Evolutionary conservation across 2,888 invertebrate species (phyloP).

Genomic region (Xanthorhoe spadicearia): DNA sequence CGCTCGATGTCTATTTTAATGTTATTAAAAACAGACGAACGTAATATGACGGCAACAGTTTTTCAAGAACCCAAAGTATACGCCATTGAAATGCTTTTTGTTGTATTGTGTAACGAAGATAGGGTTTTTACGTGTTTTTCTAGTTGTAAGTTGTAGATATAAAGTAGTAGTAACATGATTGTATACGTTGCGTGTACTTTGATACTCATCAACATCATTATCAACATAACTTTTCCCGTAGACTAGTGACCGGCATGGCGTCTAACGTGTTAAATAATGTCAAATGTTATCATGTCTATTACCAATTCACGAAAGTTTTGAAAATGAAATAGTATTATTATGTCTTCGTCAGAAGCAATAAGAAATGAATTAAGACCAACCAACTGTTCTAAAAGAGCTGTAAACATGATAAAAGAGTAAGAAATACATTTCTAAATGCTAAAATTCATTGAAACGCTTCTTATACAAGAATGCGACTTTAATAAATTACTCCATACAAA

Average conservation of each 20-base stretch:
- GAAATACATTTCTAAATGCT: not conserved
- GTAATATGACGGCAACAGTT: not conserved
- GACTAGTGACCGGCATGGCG: too few species aligned
- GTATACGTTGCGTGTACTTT: not conserved
- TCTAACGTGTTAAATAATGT: too few species aligned
- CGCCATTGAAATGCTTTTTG: slow-evolving; percentile 2
- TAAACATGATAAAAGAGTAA: not conserved
- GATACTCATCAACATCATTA: too few species aligned
- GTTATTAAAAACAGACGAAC: too few species aligned
- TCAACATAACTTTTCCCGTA: too few species aligned
- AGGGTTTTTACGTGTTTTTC: not conserved
- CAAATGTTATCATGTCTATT: too few species aligned
- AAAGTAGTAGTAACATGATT: not conserved
- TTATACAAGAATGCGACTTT: slow-evolving; percentile 6
- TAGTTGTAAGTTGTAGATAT: not conserved
- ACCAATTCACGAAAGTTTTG: too few species aligned
- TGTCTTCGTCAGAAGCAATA: too few species aligned
- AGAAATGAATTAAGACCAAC: too few species aligned
- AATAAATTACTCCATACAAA: slow-evolving; percentile 10
- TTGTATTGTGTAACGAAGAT: slow-evolving; percentile 6
- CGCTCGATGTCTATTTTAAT: too few species aligned
- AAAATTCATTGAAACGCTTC: slow-evolving; percentile 2
- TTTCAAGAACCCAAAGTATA: not conserved
- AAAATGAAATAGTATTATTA: too few species aligned
- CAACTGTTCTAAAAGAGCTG: not conserved